Conservation (phyloP, 2,113 vertebrate genomes). For the Stigmatopora argus region DNA sequence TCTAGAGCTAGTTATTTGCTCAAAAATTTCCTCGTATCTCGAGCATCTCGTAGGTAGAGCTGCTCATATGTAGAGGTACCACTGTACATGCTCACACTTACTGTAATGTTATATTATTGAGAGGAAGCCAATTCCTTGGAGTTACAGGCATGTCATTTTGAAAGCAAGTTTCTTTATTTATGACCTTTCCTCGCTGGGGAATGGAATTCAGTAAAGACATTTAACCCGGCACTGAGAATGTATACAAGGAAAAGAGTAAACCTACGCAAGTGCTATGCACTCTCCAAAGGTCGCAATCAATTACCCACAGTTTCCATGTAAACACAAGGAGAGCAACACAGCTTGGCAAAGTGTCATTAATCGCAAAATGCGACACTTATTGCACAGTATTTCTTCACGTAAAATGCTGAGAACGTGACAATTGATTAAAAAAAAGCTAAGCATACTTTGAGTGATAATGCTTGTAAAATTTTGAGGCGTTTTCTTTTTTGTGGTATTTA, state of each 20-base stretch:
- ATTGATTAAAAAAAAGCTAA: too few species aligned
- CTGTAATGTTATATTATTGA: constrained; percentile 4
- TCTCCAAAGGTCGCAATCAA: constrained; percentile 21
- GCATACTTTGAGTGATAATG: too few species aligned
- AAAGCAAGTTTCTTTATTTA: constrained; percentile 7
- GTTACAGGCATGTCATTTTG: not conserved
- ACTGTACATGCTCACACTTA: constrained; percentile 5
- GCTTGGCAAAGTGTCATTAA: constrained; percentile 17
- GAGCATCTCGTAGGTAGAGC: too few species aligned
- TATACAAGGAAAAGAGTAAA: constrained; percentile 1
- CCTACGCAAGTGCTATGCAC: not conserved
- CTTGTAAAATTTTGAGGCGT: too few species aligned
- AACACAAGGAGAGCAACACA: constrained; percentile 37
- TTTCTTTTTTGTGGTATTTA: not conserved
- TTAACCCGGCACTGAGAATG: constrained; percentile 8
- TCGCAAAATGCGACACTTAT: constrained; percentile 2
- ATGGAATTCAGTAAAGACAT: constrained; percentile 15
- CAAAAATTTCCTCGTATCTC: too few species aligned
- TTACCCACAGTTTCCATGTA: constrained; percentile 38
- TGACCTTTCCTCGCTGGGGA: not conserved
- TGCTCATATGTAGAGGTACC: too few species aligned
- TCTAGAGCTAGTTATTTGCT: too few species aligned
- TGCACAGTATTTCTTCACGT: not conserved
- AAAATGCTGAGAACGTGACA: not conserved
- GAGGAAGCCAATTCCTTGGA: not conserved